Evolutionary conservation across 2,888 invertebrate species (phyloP), one percentile per base, ranked within the genome.

Genomic region (Harpalus rubripes): DNA sequence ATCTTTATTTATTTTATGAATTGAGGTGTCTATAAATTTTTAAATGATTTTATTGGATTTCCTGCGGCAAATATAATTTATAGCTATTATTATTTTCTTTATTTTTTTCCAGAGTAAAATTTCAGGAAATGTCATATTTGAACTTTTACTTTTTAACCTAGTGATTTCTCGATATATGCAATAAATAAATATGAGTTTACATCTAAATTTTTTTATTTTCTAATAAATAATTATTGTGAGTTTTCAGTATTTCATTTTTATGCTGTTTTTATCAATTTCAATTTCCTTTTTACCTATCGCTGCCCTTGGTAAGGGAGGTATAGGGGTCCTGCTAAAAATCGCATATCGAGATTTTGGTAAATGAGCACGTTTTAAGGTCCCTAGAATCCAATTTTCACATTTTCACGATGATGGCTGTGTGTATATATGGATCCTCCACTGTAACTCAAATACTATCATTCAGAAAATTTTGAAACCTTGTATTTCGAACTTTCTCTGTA

Each of bases 1-100:
- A 39, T 32, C 68, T 68, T 68, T 68, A 68, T 68, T 68, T 26
- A 39, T 68, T n/a, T 68, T 68, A 68, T 39, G 10, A 26, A 7
- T 32, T 39, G 68, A 15, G 12, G 26, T 15, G 39, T 10, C 39
- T 15, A 68, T 32, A 68, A 68, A 32, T 65, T 65, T 12, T 65
- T 32, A 32, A 65, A n/a, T 39, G 22, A 6, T 18, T 18, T 15
- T 18, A 7, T 61, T 61, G 59, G 16, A 61, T 52, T 52, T 52
- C 44, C 44, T 52, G 44, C 44, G 1, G 44, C 10, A 12, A 52
- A 52, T 4, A 52, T 52, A 52, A 52, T 52, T 52, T 52, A 52
- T 52, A 12, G 12, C 44, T 52, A 32, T 32, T 44, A 44, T 44
- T 52, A 12, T 52, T 52, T 52, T 52, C 44, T 52, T 52, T 8